Conservation (phyloP, 2,888 invertebrate genomes). For the Agrotis puta region DNA sequence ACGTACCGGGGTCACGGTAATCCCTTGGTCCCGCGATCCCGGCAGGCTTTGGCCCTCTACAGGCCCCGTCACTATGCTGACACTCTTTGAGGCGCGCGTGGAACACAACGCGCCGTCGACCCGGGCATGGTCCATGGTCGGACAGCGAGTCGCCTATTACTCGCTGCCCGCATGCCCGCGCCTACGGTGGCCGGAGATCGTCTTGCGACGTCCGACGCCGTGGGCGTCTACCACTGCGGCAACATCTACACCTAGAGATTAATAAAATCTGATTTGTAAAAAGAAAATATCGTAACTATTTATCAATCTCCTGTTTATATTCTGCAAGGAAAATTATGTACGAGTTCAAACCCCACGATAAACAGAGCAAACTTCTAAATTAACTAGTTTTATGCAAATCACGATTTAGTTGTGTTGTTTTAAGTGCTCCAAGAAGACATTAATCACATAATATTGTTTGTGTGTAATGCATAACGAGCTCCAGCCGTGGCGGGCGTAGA, state of each 20-base stretch:
- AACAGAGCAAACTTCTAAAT: constrained; percentile 81
- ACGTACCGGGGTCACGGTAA: too few species aligned
- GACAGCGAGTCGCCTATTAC: too few species aligned
- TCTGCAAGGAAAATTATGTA: constrained; percentile 24
- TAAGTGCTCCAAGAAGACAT: constrained; percentile 84
- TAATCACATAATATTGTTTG: constrained; percentile 89
- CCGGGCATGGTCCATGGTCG: too few species aligned
- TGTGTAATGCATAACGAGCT: constrained; percentile 82
- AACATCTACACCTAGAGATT: background rate
- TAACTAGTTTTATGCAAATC: constrained; percentile 89
- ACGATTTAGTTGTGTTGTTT: constrained; percentile 81
- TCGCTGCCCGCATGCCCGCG: too few species aligned
- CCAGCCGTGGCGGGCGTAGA: constrained; percentile 74
- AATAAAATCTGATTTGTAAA: background rate
- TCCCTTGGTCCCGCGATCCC: too few species aligned
- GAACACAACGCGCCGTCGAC: too few species aligned
- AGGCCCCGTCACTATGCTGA: too few species aligned
- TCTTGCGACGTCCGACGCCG: too few species aligned
- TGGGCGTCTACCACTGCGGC: too few species aligned
- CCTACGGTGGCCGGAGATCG: too few species aligned
- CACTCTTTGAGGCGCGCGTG: too few species aligned
- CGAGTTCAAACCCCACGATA: constrained; percentile 29
- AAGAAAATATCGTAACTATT: constrained; percentile 1
- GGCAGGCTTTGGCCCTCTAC: too few species aligned
- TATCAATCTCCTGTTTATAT: constrained; percentile 17